Evolutionary conservation across 1,140 invertebrate genomes (phyloP), one percentile per base, ranked within the genome.

Genomic region (Drosophila arizonae): DNA sequence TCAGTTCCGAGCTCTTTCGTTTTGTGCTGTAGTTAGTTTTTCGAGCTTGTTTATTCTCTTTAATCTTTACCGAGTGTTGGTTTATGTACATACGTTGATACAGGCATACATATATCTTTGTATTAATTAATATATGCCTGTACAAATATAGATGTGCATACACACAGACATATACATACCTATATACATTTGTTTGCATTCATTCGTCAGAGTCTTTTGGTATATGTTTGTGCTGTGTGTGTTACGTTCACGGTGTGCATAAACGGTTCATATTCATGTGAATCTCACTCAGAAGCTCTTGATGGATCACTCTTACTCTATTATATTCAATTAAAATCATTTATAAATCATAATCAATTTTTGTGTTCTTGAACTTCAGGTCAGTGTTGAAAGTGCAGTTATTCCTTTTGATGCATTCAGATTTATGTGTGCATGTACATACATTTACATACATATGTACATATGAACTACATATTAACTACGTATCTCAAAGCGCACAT

Each of bases 241-340:
- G 6, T 56, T 15, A 6, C 6, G 33, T 33, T 2, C n/a, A 46
- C 43, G n/a, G 36, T 52, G 41, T 17, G 56, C 45, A 26, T 60
- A 60, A 30, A 46, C 55, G 65, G 64, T 71, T 71, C 39, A 33
- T 58, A 66, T 80, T 67, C 21, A 64, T 43, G 66, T 45, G 70
- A 74, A 56, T 54, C 66, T 63, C 65, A 72, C 50, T 66, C 58
- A 46, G 55, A 54, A 63, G 71, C 21, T 55, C 67, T 76, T 82
- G 50, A 43, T n/a, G 66, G 72, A 68, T 70, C 68, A 81, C 82
- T 84, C 76, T 75, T 64, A 87, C 71, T 84, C 69, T 81, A 86
- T 87, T 87, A 78, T 86, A 79, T 81, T 86, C 82, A 86, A 86
- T 86, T 86, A 87, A 85, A 86, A 70, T 54, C 82, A 87, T 87